phyloP scores from a whole-genome alignment of 2,888 invertebrate species.

The Eupithecia tripunctaria region DNA sequence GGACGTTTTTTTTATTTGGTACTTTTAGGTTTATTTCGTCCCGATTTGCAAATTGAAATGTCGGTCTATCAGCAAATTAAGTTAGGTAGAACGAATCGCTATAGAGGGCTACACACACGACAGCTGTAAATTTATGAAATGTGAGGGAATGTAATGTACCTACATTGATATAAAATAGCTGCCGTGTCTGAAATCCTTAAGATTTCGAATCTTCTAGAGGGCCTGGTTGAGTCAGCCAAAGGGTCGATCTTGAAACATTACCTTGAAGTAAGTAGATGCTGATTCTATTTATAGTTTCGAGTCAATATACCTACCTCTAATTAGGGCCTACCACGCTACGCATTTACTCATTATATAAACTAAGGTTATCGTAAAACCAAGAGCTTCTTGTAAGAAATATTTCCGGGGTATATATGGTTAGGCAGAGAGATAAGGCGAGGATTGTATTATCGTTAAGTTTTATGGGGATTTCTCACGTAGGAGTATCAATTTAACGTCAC shows the following conservation, averaged over 20 bases:
- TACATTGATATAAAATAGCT: too few species aligned
- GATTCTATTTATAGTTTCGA: constrained; percentile 5
- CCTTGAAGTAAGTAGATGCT: background rate
- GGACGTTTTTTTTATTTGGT: too few species aligned
- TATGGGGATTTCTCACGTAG: background rate
- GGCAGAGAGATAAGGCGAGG: background rate
- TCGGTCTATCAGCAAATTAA: background rate
- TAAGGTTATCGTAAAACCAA: background rate
- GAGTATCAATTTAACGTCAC: background rate
- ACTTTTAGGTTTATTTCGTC: too few species aligned
- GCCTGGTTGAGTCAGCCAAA: background rate
- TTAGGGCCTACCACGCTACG: background rate
- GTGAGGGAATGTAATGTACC: too few species aligned
- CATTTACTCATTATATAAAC: background rate
- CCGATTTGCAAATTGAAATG: background rate
- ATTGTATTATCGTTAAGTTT: background rate
- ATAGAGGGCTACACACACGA: too few species aligned
- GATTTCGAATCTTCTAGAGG: background rate
- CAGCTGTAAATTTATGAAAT: too few species aligned
- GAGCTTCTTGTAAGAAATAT: background rate
- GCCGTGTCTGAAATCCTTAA: too few species aligned
- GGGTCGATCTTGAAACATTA: background rate
- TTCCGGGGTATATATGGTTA: background rate
- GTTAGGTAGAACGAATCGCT: background rate
- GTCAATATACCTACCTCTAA: background rate